Base-by-base conservation (phyloP, 2,888 invertebrate species). In the Caenorhabditis angaria region DNA sequence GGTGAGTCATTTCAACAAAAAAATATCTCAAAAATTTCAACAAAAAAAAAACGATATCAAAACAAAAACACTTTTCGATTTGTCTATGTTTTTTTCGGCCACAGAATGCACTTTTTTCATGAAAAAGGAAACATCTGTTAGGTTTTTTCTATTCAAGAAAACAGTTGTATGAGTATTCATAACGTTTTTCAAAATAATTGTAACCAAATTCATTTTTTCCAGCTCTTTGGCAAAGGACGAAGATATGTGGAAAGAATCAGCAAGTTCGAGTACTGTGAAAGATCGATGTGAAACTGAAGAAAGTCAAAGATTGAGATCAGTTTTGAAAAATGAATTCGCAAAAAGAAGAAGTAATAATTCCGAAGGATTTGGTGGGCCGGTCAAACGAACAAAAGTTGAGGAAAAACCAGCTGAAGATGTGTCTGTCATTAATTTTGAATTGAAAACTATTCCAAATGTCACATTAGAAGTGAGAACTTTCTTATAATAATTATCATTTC, bases 211-310 rank as follows among this genome's bases (percentile, higher is more conserved):
- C 8, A 41, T 14, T 41, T 41, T 41, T 67, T 65, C 2, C 59
- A 69, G 68, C 22, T 70, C 70, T 12, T 29, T 61, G 25, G 64
- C 69, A 14, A 78, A 78, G 10, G 82, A 77, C 18, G 65, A 71
- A n/a, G 77, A 80, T 35, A 29, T 64, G 18, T 56, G 67, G 4
- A 64, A 58, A 6, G 50, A 66, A 0, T 32, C 71, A 14, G 57
- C 56, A 12, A 58, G 69, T 1, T 67, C 75, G 18, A 72, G 57
- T 25, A 77, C 76, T 54, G 78, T 71, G 27, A 61, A 70, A 54
- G 78, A 81, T 20, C 55, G 77, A 14, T 58, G 74, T 35, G 72
- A 81, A 53, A 50, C 70, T 25, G 78, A 75, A 18, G 96, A 83
- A 95, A 70, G 72, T 20, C 58, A 55, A 24, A 50, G 77, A 56